phyloP scores from a whole-genome alignment of 2,797 vertebrate genomes.

The Manis javanica region DNA sequence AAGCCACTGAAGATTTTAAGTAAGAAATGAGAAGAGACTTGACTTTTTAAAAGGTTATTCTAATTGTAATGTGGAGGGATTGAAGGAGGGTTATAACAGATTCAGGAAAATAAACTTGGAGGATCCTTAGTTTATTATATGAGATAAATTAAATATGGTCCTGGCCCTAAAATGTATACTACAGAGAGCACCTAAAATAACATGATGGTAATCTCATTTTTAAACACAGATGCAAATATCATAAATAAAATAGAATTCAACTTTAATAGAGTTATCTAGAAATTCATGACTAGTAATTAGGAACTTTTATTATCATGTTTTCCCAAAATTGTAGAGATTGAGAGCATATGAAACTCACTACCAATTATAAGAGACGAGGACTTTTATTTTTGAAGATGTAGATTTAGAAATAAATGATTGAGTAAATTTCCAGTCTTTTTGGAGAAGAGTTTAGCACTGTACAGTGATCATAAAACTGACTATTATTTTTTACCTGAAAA shows the following conservation, averaged over 20 bases:
- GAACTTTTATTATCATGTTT: background rate
- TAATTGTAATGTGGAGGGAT: background rate
- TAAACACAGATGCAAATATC: background rate
- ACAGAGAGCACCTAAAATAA: background rate
- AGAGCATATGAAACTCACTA: background rate
- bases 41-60: background rate
- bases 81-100: background rate
- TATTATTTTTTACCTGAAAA: background rate
- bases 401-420: background rate
- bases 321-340: background rate
- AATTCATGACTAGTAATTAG: background rate
- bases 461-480: background rate
- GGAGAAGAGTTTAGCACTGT: background rate
- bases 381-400: conserved; percentile 39
- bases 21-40: background rate
- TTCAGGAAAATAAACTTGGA: background rate
- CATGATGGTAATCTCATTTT: background rate
- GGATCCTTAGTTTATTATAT: background rate
- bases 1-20: background rate
- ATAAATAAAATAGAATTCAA: conserved; percentile 28
- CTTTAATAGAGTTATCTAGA: background rate
- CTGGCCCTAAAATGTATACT: background rate
- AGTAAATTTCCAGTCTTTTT: conserved; percentile 1
- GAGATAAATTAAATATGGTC: background rate
- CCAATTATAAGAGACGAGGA: background rate